Base-by-base conservation (phyloP, 2,797 vertebrate species). In the Takifugu ocellatus region DNA sequence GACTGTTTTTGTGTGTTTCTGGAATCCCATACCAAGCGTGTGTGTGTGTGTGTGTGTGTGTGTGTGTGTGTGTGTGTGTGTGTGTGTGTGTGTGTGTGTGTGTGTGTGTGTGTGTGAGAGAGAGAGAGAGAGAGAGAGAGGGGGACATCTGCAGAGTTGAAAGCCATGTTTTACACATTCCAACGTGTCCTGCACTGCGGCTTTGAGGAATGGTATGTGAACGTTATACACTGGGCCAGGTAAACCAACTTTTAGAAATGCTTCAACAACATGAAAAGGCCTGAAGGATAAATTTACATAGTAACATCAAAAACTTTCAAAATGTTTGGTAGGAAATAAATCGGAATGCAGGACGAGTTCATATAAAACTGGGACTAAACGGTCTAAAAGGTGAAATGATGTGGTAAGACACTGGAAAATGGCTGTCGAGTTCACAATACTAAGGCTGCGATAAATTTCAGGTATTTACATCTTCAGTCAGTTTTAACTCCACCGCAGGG, bases 81-180 rank as follows among this genome's bases (percentile, higher is more conserved):
- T 48, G 61, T 69, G 73, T 52, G 51, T 61, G 26, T 54, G 51
- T 64, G 57, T 27, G 52, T 52, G 49, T 49, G 45, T 39, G 39
- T 49, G 17, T n/a, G 54, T 65, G 43, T 27, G 26, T 61, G 56
- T n/a, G n/a, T n/a, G n/a, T n/a, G n/a, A 84, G 89, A 84, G 11
- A 39, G 36, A 39, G 36, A 39, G 11, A 39, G 12, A 39, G 3
- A 39, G 11, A 39, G 11, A 12, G 36, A 39, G 36, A 39, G 36
- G 14, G 83, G 75, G 89, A 92, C 79, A 87, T 90, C 89, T 92
- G 90, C 78, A 89, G 89, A 91, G 75, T 77, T 85, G 64, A 83
- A 82, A 88, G 78, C 72, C 56, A 72, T 75, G 79, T 79, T 78
- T 72, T 70, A 75, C 77, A 86, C 81, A 88, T 87, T 87, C 82